Evolutionary conservation across 1,140 invertebrate genomes (phyloP).

Genomic region (Mercenaria mercenaria): DNA sequence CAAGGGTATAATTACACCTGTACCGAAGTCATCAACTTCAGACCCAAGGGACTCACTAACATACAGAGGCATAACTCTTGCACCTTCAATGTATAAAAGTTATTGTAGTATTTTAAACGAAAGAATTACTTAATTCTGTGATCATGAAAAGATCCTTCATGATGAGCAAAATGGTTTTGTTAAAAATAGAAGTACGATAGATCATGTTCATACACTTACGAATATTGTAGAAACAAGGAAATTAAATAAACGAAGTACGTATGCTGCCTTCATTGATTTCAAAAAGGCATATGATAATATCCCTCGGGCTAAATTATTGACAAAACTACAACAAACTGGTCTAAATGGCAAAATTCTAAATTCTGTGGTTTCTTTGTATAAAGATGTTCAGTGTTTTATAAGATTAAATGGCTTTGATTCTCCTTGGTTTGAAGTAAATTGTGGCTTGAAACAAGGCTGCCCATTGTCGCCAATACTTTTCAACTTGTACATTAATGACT

Average conservation of each 20-base stretch:
- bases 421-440: not conserved
- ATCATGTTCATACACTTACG: not conserved
- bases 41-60: conserved; percentile 43
- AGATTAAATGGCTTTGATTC: not conserved
- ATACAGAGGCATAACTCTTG: conserved; percentile 50
- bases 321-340: not conserved
- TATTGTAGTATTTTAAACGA: conserved; percentile 45
- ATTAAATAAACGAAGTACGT: not conserved
- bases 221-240: not conserved
- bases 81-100: conserved; percentile 27
- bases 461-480: not conserved
- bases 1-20: conserved; percentile 41
- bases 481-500: not conserved
- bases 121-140: not conserved
- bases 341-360: not conserved
- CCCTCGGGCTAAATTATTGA: not conserved
- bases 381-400: not conserved
- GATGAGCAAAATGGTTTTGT: not conserved
- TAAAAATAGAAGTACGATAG: not conserved
- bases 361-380: not conserved
- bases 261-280: not conserved
- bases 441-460: not conserved
- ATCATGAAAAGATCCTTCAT: not conserved
- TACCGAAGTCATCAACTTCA: conserved; percentile 37
- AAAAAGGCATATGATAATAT: not conserved